Percentiles rank a stretch among this genome's conserved stretches.
These are phyloP conservation scores for Brachyptera risi DNA, from an alignment of 2,888 invertebrate genomes.

Conservation along the genomic window DNA sequence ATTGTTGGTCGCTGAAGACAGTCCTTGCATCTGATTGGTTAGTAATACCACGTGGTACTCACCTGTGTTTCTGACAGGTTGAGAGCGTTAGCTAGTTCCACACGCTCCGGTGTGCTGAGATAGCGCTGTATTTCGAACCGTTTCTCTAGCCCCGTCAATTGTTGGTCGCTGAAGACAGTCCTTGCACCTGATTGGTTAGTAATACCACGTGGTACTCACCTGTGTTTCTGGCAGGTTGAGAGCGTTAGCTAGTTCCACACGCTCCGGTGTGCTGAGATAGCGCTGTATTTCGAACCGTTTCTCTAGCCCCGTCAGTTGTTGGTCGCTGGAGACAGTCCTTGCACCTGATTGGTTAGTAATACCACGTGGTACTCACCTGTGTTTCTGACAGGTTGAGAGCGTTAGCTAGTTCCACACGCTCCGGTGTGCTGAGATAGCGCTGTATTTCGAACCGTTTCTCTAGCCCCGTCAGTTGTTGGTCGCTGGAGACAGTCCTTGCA, in stretches of 20 bases:
- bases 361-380: too few relatives aligned
- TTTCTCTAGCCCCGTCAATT: slow-evolving; percentile 80
- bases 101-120: slow-evolving; percentile 92
- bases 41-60: not conserved
- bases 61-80: slow-evolving; percentile 88
- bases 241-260: slow-evolving; percentile 90
- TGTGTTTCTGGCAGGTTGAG: slow-evolving; percentile 90
- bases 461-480: too few relatives aligned
- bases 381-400: too few relatives aligned
- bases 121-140: slow-evolving; percentile 93
- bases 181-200: not conserved
- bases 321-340: slow-evolving; percentile 50
- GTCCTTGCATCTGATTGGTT: too few relatives aligned
- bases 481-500: too few relatives aligned
- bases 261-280: slow-evolving; percentile 92
- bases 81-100: slow-evolving; percentile 88
- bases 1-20: slow-evolving; percentile 61
- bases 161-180: slow-evolving; percentile 53
- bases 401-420: too few relatives aligned
- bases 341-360: too few relatives aligned
- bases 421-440: too few relatives aligned
- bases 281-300: slow-evolving; percentile 93
- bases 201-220: slow-evolving; percentile 40
- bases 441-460: too few relatives aligned
- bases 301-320: slow-evolving; percentile 74